Percentiles rank a stretch among this genome's conserved stretches.
phyloP scores from a whole-genome alignment of 2,888 invertebrate genomes.

The Pachycephus smyrnensis region DNA sequence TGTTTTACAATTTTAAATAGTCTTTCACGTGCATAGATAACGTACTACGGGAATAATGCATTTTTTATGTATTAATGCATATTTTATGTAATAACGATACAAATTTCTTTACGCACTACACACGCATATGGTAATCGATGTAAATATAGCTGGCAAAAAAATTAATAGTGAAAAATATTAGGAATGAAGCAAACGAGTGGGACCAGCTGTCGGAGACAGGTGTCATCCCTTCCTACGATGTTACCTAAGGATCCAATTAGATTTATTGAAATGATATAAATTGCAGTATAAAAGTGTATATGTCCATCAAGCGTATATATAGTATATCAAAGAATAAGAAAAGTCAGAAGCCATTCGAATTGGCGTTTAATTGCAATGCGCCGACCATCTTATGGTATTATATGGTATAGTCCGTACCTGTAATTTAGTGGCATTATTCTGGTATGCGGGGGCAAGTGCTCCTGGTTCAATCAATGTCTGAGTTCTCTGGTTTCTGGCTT shows the following conservation, averaged over 20 bases:
- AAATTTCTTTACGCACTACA: no score
- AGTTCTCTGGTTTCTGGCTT: constrained; percentile 5
- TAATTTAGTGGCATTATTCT: constrained; percentile 59
- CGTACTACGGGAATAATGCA: no score
- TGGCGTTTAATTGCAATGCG: constrained; percentile 51
- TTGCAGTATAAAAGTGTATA: background rate
- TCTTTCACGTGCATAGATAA: no score
- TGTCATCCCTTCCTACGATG: no score
- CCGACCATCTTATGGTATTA: constrained; percentile 40
- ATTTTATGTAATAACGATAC: background rate
- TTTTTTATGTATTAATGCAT: no score
- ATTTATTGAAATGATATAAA: background rate
- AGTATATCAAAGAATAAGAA: background rate
- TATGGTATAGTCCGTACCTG: constrained; percentile 37
- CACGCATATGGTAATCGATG: no score
- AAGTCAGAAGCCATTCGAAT: constrained; percentile 23
- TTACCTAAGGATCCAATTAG: no score
- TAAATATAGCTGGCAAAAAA: no score
- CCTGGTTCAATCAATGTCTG: constrained; percentile 59
- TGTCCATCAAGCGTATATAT: background rate
- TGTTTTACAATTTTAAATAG: no score
- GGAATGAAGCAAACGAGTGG: no score
- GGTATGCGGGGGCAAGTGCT: constrained; percentile 58
- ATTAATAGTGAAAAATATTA: no score
- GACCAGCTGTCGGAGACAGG: no score